A percentile compares a stretch with the other conserved stretches of the same genome.
These are phyloP conservation scores for Ascaphus truei DNA, from an alignment of 2,113 vertebrate species.

Conservation along the genomic window DNA sequence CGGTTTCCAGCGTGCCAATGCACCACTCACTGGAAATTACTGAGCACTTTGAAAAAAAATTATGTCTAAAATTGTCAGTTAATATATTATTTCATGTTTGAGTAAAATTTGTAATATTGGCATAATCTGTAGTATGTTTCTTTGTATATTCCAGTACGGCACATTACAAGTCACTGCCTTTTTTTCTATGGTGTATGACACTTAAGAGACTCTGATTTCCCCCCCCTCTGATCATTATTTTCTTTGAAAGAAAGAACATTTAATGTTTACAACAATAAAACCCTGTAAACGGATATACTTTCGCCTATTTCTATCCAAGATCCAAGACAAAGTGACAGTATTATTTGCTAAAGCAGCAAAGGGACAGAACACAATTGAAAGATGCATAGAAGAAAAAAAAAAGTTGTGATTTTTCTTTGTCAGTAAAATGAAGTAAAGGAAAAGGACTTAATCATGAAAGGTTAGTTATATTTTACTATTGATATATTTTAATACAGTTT, in stretches of 20 bases:
- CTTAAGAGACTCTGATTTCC: constrained; percentile 66
- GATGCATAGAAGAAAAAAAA: too few relatives aligned
- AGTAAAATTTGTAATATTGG: constrained; percentile 73
- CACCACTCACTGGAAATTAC: constrained; percentile 79
- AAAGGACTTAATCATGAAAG: too few relatives aligned
- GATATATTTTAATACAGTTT: too few relatives aligned
- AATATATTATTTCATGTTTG: constrained; percentile 76
- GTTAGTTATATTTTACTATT: too few relatives aligned
- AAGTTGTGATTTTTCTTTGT: too few relatives aligned
- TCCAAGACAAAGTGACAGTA: too few relatives aligned
- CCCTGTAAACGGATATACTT: constrained; percentile 61
- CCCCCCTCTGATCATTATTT: constrained; percentile 68
- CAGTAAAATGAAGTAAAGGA: too few relatives aligned
- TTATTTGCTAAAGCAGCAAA: too few relatives aligned
- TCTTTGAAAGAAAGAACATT: constrained; percentile 89
- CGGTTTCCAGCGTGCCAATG: constrained; percentile 79
- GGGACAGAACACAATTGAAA: too few relatives aligned
- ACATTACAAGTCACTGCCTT: constrained; percentile 68
- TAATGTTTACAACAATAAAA: constrained; percentile 99
- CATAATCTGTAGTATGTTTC: constrained; percentile 70
- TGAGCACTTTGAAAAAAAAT: constrained; percentile 71
- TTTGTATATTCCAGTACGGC: constrained; percentile 71
- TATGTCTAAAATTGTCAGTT: constrained; percentile 79
- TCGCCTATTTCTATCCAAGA: too few relatives aligned
- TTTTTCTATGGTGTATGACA: constrained; percentile 74